Percentiles rank a stretch among this genome's conserved stretches.
These are phyloP conservation scores for Scomber japonicus DNA, from an alignment of 2,113 vertebrate species.

Conservation along the genomic window DNA sequence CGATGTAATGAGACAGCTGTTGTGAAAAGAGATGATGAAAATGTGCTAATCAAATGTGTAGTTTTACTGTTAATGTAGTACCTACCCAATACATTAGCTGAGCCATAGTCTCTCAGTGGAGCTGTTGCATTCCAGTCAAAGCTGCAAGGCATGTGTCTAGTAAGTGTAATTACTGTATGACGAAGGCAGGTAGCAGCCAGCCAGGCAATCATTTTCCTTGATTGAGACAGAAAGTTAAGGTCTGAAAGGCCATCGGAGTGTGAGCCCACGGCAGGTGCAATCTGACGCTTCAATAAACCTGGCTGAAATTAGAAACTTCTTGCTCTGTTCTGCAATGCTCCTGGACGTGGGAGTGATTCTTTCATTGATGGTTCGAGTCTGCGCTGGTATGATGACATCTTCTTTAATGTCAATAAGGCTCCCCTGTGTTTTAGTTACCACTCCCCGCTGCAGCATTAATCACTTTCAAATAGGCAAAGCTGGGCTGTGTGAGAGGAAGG, in stretches of 20 bases:
- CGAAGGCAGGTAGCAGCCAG: slow-evolving; percentile 78
- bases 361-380: slow-evolving; percentile 43
- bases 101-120: slow-evolving; percentile 37
- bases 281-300: slow-evolving; percentile 73
- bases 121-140: slow-evolving; percentile 56
- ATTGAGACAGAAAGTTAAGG: slow-evolving; percentile 81
- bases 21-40: slow-evolving; percentile 13
- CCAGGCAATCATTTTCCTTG: slow-evolving; percentile 82
- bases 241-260: slow-evolving; percentile 76
- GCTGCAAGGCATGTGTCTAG: slow-evolving; percentile 70
- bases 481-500: slow-evolving; percentile 31
- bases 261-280: slow-evolving; percentile 69
- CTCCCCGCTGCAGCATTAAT: slow-evolving; percentile 62
- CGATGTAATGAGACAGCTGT: neutral
- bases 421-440: slow-evolving; percentile 46
- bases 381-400: slow-evolving; percentile 61
- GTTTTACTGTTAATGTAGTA: slow-evolving; percentile 20
- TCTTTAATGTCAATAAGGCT: slow-evolving; percentile 69
- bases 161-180: slow-evolving; percentile 83
- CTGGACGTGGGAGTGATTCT: slow-evolving; percentile 31
- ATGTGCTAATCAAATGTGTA: neutral
- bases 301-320: slow-evolving; percentile 74
- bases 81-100: neutral
- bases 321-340: slow-evolving; percentile 46
- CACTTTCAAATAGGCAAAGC: slow-evolving; percentile 54